Evolutionary conservation across 2,113 vertebrate species (phyloP).

Genomic region (Sceloporus tristichus): DNA sequence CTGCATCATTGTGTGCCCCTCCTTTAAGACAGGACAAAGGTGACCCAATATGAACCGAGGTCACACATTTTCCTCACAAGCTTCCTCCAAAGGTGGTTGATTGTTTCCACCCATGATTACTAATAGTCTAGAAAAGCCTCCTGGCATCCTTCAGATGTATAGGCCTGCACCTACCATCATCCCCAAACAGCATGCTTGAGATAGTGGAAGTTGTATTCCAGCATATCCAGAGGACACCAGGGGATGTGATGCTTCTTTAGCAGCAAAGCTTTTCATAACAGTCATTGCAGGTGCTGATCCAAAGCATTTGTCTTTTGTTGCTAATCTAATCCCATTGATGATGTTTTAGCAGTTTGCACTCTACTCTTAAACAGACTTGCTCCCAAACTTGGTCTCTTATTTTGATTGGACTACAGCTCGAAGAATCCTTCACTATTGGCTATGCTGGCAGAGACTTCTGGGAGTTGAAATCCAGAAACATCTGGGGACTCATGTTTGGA

Average conservation of each 20-base stretch:
- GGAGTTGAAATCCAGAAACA: neutral
- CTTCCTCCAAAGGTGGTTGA: neutral
- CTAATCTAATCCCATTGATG: neutral
- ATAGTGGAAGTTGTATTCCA: neutral
- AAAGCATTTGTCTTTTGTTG: too few species aligned
- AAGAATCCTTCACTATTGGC: neutral
- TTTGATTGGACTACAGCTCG: neutral
- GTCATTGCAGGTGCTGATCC: neutral
- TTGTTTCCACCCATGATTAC: neutral
- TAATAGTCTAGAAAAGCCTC: neutral
- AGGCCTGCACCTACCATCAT: neutral
- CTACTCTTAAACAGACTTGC: too few species aligned
- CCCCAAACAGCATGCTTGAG: neutral
- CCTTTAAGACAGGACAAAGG: neutral
- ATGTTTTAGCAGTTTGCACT: neutral
- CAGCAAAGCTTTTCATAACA: neutral
- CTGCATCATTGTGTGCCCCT: neutral
- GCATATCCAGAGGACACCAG: neutral
- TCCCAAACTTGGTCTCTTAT: too few species aligned
- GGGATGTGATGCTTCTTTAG: neutral
- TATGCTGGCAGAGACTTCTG: neutral
- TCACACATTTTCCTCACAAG: neutral
- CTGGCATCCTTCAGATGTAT: neutral
- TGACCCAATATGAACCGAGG: neutral
- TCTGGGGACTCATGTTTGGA: too few species aligned